Evolutionary conservation across 2,888 invertebrate species (phyloP), one percentile per base, ranked within the genome.

Genomic region (Tinea trinotella): DNA sequence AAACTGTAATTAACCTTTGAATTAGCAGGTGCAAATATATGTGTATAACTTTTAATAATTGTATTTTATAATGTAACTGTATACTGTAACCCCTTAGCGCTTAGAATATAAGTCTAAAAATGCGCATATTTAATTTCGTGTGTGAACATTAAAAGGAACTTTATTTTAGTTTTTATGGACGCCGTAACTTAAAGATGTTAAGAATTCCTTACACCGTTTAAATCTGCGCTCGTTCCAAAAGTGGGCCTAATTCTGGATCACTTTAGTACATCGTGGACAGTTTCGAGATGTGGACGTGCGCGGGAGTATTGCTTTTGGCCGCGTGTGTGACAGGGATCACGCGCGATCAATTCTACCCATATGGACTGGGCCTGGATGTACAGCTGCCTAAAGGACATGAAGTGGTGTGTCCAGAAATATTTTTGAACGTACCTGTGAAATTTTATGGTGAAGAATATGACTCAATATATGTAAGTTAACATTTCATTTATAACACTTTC

Each of bases 391-490:
- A 66, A 50, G 87, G 87, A 0, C 88, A 89, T 61, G 92, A 92
- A 59, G 76, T 89, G 12, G 87, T 91, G n/a, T 89, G 92, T 9
- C 86, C 87, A 0, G 92, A 93, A 69, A 77, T 91, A 4, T 67
- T 70, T 2, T 86, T 95, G 1, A 87, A 85, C 64, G 91, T 91
- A 34, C 94, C 96, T 1, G 88, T 97, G 55, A 85, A 89, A 52
- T 95, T 95, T 81, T 97, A 91, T 72, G 93, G 92, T 61, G 90
- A 91, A 60, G 80, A 82, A 58, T 96, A 93, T 74, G 89, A 91
- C 55, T 88, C 89, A 30, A 86, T 97, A 65, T 96, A 88, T 77
- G 97, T 97, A 83, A 96, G 96, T 95, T 65, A 5, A 10, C 19
- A 40, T 40, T 50, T 22, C 12, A 20, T 35, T 35, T 52, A 10